Conservation (phyloP, 2,888 invertebrate species). For the Pherbina coryleti region DNA sequence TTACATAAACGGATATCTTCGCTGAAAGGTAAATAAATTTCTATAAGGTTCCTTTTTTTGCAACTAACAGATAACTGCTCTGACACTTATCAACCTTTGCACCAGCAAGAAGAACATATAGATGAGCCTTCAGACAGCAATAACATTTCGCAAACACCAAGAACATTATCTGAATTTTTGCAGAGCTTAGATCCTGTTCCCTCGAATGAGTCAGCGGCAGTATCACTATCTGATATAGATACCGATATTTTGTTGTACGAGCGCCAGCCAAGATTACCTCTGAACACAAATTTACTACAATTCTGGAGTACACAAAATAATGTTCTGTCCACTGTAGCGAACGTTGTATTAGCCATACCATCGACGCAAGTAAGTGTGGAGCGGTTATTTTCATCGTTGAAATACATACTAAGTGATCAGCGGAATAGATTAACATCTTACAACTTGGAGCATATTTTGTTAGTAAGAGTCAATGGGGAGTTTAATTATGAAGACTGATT, state of each 20-base stretch:
- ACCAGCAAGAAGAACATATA: neutral
- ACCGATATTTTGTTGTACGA: slow-evolving; percentile 40
- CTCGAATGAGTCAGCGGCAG: neutral
- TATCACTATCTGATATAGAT: slow-evolving; percentile 30
- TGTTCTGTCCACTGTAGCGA: slow-evolving; percentile 33
- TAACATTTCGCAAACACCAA: slow-evolving; percentile 24
- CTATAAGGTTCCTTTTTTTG: neutral
- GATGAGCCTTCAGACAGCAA: slow-evolving; percentile 36
- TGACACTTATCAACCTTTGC: neutral
- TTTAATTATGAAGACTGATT: no score
- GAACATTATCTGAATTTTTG: slow-evolving; percentile 43
- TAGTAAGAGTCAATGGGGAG: slow-evolving; percentile 39
- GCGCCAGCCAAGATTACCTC: slow-evolving; percentile 36
- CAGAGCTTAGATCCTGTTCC: slow-evolving; percentile 39
- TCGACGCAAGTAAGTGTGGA: slow-evolving; percentile 46
- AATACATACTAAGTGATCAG: slow-evolving; percentile 37
- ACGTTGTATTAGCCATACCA: slow-evolving; percentile 41
- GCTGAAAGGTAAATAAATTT: slow-evolving; percentile 36
- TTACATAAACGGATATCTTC: slow-evolving; percentile 41
- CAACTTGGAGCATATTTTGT: slow-evolving; percentile 39
- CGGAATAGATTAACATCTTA: slow-evolving; percentile 28
- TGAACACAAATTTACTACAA: slow-evolving; percentile 39
- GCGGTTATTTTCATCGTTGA: slow-evolving; percentile 40
- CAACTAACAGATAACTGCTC: slow-evolving; percentile 12
- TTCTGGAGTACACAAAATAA: slow-evolving; percentile 45